These are phyloP conservation scores for Elegia similella DNA, from an alignment of 2,888 invertebrate genomes.

Conservation along the genomic window DNA sequence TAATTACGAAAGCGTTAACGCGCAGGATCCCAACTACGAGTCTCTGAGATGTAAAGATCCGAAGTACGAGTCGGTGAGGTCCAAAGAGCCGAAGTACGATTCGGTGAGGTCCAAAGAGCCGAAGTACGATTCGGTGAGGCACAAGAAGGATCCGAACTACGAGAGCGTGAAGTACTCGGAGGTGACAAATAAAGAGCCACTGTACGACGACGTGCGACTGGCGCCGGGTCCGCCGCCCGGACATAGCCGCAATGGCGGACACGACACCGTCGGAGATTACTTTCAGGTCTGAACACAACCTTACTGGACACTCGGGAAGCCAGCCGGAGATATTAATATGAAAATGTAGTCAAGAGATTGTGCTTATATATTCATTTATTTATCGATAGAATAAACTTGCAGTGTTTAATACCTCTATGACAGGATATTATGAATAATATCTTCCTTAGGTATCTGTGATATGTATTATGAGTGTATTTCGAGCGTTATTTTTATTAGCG, in stretches of 20 bases:
- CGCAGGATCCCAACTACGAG: constrained; percentile 86
- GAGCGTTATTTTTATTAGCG: constrained; percentile 45
- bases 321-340: constrained; percentile 42
- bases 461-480: constrained; percentile 56
- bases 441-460: constrained; percentile 79
- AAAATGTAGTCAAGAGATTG: constrained; percentile 56
- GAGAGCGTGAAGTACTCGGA: constrained; percentile 90
- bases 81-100: constrained; percentile 87
- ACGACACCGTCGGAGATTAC: constrained; percentile 69
- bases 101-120: constrained; percentile 86
- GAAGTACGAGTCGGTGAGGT: constrained; percentile 79
- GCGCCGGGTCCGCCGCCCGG: constrained; percentile 66
- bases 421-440: constrained; percentile 60
- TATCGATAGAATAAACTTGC: constrained; percentile 47
- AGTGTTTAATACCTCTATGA: constrained; percentile 59
- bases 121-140: constrained; percentile 87
- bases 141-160: constrained; percentile 87
- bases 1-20: constrained; percentile 86
- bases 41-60: constrained; percentile 83
- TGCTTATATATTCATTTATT: constrained; percentile 60
- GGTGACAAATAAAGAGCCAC: constrained; percentile 81
- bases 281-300: constrained; percentile 63
- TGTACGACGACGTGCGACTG: constrained; percentile 82
- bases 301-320: constrained; percentile 27
- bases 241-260: constrained; percentile 68